Percentiles rank a stretch among this genome's conserved stretches.
These are phyloP conservation scores for Pelosia muscerda DNA, from an alignment of 2,888 invertebrate species.

Conservation along the genomic window DNA sequence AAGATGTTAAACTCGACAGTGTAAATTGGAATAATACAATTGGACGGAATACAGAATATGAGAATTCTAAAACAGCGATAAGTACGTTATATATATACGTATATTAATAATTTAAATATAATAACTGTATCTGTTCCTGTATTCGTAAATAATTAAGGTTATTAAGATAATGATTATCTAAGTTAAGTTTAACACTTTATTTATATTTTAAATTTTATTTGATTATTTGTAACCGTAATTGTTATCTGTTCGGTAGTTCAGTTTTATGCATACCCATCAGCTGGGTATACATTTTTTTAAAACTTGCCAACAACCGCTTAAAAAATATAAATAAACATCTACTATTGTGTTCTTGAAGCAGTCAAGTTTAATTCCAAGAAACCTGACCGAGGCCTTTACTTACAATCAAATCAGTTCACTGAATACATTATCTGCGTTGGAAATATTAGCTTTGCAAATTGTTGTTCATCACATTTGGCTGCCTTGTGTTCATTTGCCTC, in stretches of 20 bases:
- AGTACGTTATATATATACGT: no score
- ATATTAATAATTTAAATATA: no score
- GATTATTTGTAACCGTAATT: not conserved
- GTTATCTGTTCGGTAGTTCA: not conserved
- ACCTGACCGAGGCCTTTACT: slow-evolving; percentile 18
- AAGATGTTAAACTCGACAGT: no score
- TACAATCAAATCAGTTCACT: slow-evolving; percentile 23
- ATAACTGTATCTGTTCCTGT: no score
- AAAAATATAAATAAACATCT: slow-evolving; percentile 28
- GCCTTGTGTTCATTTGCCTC: slow-evolving; percentile 21
- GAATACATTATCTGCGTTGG: slow-evolving; percentile 31
- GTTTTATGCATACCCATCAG: not conserved
- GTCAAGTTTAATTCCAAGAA: slow-evolving; percentile 21
- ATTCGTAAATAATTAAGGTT: no score
- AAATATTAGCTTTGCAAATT: slow-evolving; percentile 21
- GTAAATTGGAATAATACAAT: no score
- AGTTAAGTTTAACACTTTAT: no score
- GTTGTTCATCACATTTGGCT: slow-evolving; percentile 25
- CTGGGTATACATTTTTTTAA: slow-evolving; percentile 26
- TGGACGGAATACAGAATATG: no score
- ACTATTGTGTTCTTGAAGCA: slow-evolving; percentile 19
- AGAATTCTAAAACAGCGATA: no score
- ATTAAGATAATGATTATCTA: no score
- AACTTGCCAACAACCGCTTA: slow-evolving; percentile 8
- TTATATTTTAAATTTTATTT: not conserved